These are phyloP conservation scores for Polyodon spathula DNA, from an alignment of 2,113 vertebrate species.

Conservation along the genomic window DNA sequence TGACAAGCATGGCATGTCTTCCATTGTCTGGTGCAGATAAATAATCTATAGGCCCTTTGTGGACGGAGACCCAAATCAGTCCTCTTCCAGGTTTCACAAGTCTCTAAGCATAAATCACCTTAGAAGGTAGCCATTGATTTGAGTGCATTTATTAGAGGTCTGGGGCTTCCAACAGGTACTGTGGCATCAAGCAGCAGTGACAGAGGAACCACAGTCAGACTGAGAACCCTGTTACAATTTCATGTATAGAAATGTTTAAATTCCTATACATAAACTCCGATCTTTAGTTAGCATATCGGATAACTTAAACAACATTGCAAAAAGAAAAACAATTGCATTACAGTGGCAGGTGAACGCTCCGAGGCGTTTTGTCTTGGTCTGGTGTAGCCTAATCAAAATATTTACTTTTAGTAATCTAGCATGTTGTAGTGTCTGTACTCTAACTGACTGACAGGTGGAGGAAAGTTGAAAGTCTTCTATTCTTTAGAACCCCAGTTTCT, in stretches of 20 bases:
- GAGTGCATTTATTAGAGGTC: neutral
- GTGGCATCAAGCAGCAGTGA: neutral
- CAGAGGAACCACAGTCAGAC: neutral
- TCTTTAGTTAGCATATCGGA: no score
- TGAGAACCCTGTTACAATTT: neutral
- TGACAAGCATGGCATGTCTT: constrained; percentile 7
- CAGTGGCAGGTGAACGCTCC: no score
- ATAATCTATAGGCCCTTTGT: constrained; percentile 9
- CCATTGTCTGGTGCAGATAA: constrained; percentile 10
- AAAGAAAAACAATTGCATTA: no score
- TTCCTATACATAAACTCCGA: neutral
- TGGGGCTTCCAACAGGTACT: neutral
- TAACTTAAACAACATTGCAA: no score
- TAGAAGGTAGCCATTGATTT: neutral
- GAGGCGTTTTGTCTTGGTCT: no score
- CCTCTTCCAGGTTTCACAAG: constrained; percentile 3
- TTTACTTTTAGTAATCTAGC: no score
- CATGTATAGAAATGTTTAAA: neutral
- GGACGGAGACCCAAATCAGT: neutral
- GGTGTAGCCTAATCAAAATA: no score
- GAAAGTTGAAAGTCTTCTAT: no score
- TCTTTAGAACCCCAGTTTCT: no score
- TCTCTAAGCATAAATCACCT: neutral
- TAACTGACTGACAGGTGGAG: no score
- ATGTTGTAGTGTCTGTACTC: no score